Base-by-base conservation (phyloP, 2,888 invertebrate genomes). In the Drosophila silvestris region DNA sequence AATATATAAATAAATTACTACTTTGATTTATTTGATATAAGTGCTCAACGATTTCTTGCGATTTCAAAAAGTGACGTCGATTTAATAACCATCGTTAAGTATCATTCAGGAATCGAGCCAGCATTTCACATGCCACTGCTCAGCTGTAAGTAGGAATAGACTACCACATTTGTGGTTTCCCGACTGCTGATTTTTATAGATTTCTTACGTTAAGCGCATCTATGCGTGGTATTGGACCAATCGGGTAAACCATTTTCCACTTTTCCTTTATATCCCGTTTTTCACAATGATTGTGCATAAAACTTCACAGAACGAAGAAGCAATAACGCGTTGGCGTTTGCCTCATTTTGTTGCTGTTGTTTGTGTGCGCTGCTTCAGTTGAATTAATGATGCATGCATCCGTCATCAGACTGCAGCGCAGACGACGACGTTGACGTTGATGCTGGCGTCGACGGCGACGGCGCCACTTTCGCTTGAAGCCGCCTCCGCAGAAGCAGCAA, bases 331-430 rank as follows among this genome's bases (percentile, higher is more conserved):
- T 81, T 81, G 80, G 75, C 72, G 82, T 56, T 66, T 69, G 52
- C 54, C 54, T 58, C 44, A 60, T 44, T 59, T 63, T 59, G 74
- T 66, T 44, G 57, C 53, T 68, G 52, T 52, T 84, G 57, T 41
- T 77, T 65, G 54, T 70, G 63, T 64, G 67, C 57, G 70, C 57
- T 81, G 75, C 67, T 74, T 71, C 66, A 73, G 80, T 74, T 87
- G 81, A 87, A 89, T 91, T 89, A 89, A 89, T 89, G 90, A 90
- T 89, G 90, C 91, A 82, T 85, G 85, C 90, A 89, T 89, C 89
- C 89, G 89, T 89, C 91, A 89, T 86, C 91, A 76, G 77, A 81
- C 67, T 80, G 82, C 83, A 79, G 62, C 74, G 60, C 69, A 65
- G 72, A 63, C 83, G 70, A 44, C 33, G 51, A 75, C 50, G 66